Base-by-base conservation (phyloP, 1,140 invertebrate species). In the Drosophila navojoa region DNA sequence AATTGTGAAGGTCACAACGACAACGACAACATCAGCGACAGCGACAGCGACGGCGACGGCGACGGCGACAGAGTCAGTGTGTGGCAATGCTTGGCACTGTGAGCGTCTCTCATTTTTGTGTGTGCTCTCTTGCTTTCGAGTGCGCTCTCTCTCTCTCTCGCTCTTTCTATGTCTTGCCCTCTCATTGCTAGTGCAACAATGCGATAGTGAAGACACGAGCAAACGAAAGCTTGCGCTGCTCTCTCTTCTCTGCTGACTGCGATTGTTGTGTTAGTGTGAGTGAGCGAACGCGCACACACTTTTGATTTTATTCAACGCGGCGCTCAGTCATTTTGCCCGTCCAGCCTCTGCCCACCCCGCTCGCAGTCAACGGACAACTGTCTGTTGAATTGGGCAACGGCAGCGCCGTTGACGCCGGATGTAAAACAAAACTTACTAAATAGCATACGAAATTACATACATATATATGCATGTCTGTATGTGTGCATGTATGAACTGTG, bases 1-100 rank as follows among this genome's bases (percentile, higher is more conserved):
- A 91, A 92, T 92, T 92, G 79, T 92, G 91, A 92, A 92, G 91
- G 91, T 92, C 91, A 92, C 90, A 92, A 92, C 87, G 79, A 91
- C 82, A 90, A 71, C 77, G 77, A 85, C 71, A 91, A 66, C 67
- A 49, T 44, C 58, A 69, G 19, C 66, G 57, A 27, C 70, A 60
- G 32, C 66, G 45, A 60, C 69, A 60, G 42, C 66, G 57, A 19
- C 62, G 38, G 25, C 16, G 57, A 19, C 62, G 38, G 25, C 16
- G 16, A 40, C 55, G 35, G 25, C 57, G 58, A 69, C 79, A 77
- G 71, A 66, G 59, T 22, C 67, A 76, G 62, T 77, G 54, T 85
- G 81, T 86, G 81, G 81, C 81, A 85, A 85, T 86, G 69, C 69
- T 78, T 15, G 66, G 61, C 44, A 54, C 72, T 64, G 64, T 54